Base-by-base conservation (phyloP, 2,113 vertebrate species). In the Syngnathus scovelli region DNA sequence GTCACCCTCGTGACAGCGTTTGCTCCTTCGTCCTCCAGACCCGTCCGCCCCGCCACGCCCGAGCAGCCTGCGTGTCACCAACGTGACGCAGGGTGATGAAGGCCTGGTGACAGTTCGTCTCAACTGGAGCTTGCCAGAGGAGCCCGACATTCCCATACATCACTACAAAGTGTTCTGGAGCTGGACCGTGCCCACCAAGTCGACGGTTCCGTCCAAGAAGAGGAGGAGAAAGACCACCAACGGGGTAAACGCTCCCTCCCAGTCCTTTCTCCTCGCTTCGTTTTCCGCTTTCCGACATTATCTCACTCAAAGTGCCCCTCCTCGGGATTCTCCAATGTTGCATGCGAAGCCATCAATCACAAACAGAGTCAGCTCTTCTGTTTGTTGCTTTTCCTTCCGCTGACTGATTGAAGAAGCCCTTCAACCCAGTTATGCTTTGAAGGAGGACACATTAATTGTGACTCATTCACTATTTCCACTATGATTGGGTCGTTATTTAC, bases 111-210 rank as follows among this genome's bases (percentile, higher is more conserved):
- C 86, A 0, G 93, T 85, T 19, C 84, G 88, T 15, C 83, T 98
- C 4, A 85, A 84, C 46, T 98, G 96, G 95, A 94, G 92, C 11
- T 75, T 93, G 49, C 88, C 92, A 0, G 92, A 93, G 77, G 95
- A 98, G 44, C 92, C 92, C 0, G 96, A 98, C 62, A 89, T 96
- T 61, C 96, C 95, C 3, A 83, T 98, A 7, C 96, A 98, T 64
- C 96, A 98, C 88, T 98, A 94, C 87, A 97, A 95, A 80, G 92
- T 96, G 7, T 95, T 93, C 79, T 98, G 96, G 95, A 98, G 93
- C 88, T 95, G 95, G 94, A 93, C 87, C 0, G 91, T 88, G 23
- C 78, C 87, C 5, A 88, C 91, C 73, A 94, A 91, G 89, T 90
- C 94, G 0, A 79, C 90, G n/a, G 91, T 94, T 62, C 93, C 93